A percentile compares a stretch with the other conserved stretches of the same genome.
These are phyloP conservation scores for Gymnoscopelus microlampas DNA, from an alignment of 2,797 vertebrate genomes.

Conservation along the genomic window DNA sequence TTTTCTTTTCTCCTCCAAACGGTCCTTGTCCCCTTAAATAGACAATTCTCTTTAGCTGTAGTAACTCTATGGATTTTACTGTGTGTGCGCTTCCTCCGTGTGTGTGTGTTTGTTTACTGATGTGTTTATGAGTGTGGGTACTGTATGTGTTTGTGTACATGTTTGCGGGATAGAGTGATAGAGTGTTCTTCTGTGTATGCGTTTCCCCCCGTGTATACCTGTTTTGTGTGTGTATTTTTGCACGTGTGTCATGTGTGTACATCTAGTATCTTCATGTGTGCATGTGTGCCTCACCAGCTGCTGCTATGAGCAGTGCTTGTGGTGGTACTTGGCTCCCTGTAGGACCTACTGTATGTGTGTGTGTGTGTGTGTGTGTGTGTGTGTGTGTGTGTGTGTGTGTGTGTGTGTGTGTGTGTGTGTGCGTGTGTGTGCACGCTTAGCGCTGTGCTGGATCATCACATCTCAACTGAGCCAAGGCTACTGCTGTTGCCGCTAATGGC, in stretches of 20 bases:
- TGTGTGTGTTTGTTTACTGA: neutral
- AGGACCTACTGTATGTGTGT: slow-evolving; percentile 1
- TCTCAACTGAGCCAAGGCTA: slow-evolving; percentile 25
- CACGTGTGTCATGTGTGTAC: neutral
- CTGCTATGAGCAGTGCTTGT: slow-evolving; percentile 15
- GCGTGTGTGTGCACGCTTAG: neutral
- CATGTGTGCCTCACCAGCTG: slow-evolving; percentile 29
- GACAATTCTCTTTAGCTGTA: slow-evolving; percentile 9
- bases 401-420: no score
- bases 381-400: no score
- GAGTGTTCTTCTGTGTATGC: neutral
- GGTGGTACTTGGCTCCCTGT: neutral
- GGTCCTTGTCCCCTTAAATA: slow-evolving; percentile 23
- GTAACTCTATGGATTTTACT: no score
- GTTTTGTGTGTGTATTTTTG: neutral
- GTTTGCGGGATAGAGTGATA: slow-evolving; percentile 14
- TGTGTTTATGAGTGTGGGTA: slow-evolving; percentile 19
- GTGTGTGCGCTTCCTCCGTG: neutral
- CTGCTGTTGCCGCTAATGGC: slow-evolving; percentile 35
- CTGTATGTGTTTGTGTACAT: slow-evolving; percentile 8
- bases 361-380: no score
- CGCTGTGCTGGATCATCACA: slow-evolving; percentile 34
- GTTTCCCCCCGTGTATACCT: slow-evolving; percentile 9
- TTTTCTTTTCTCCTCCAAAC: slow-evolving; percentile 15
- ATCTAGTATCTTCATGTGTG: neutral